Conservation (phyloP, 2,888 invertebrate genomes). For the Deilephila elpenor region DNA sequence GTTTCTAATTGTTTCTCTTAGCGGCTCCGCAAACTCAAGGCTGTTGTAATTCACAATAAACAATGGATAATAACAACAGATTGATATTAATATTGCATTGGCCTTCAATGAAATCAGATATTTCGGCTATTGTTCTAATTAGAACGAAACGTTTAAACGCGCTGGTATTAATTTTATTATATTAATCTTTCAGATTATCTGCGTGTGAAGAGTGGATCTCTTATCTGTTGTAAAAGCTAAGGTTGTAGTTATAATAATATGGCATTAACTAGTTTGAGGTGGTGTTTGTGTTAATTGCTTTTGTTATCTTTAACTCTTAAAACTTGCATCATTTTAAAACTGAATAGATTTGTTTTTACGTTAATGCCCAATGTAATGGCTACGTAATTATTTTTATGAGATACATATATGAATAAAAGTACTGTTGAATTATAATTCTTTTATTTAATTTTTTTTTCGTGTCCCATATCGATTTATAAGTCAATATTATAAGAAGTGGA, state of each 20-base stretch:
- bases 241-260: conserved; percentile 14
- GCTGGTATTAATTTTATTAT: conserved; percentile 1
- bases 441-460: too few species aligned
- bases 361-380: neutral
- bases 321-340: neutral
- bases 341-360: neutral
- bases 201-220: conserved; percentile 14
- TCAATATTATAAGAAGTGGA: too few species aligned
- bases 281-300: conserved; percentile 19
- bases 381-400: too few species aligned
- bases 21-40: conserved; percentile 59
- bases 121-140: conserved; percentile 39
- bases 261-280: neutral
- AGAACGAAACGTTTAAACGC: conserved; percentile 12
- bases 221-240: conserved; percentile 21
- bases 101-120: conserved; percentile 44
- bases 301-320: conserved; percentile 7
- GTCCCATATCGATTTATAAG: too few species aligned
- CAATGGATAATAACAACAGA: conserved; percentile 56
- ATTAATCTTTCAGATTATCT: conserved; percentile 23
- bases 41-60: conserved; percentile 56
- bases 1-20: conserved; percentile 77
- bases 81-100: conserved; percentile 51
- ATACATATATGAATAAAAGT: too few species aligned
- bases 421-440: too few species aligned